Evolutionary conservation across 2,888 invertebrate genomes (phyloP).

Genomic region (Anorthoa munda): DNA sequence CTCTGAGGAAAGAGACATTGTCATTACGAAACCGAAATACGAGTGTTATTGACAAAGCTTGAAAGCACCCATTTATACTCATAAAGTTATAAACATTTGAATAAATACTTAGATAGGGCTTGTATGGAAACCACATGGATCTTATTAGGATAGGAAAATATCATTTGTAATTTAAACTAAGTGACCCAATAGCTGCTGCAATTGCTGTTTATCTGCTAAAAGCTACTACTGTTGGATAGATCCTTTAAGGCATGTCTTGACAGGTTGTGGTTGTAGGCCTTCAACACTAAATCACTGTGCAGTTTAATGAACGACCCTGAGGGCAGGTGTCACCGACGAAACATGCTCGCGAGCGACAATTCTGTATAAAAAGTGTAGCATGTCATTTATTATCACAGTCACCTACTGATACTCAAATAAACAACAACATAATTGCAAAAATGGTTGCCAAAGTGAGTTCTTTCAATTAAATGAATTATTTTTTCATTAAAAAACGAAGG

Average conservation of each 20-base stretch:
- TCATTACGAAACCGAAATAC: not conserved
- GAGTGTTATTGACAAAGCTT: no score
- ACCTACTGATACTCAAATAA: slow-evolving; percentile 74
- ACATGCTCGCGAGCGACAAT: slow-evolving; percentile 67
- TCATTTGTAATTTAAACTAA: not conserved
- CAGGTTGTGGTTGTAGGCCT: slow-evolving; percentile 36
- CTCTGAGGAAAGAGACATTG: not conserved
- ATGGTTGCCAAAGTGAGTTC: slow-evolving; percentile 85
- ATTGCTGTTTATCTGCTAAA: no score
- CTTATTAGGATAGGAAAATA: not conserved
- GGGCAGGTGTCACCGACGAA: slow-evolving; percentile 39
- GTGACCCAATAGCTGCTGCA: no score
- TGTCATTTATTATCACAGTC: slow-evolving; percentile 76
- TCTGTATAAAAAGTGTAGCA: slow-evolving; percentile 81
- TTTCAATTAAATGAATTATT: not conserved
- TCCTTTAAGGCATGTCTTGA: not conserved
- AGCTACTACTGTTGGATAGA: not conserved
- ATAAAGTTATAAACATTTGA: not conserved
- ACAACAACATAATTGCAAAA: slow-evolving; percentile 67
- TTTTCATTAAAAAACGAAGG: slow-evolving; percentile 74
- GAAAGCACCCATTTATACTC: not conserved
- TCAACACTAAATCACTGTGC: slow-evolving; percentile 58
- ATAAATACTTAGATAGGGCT: not conserved
- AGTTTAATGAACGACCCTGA: slow-evolving; percentile 29
- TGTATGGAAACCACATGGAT: no score